Percentiles rank a stretch among this genome's conserved stretches.
phyloP scores from a whole-genome alignment of 2,113 vertebrate genomes.

The Anguilla rostrata region DNA sequence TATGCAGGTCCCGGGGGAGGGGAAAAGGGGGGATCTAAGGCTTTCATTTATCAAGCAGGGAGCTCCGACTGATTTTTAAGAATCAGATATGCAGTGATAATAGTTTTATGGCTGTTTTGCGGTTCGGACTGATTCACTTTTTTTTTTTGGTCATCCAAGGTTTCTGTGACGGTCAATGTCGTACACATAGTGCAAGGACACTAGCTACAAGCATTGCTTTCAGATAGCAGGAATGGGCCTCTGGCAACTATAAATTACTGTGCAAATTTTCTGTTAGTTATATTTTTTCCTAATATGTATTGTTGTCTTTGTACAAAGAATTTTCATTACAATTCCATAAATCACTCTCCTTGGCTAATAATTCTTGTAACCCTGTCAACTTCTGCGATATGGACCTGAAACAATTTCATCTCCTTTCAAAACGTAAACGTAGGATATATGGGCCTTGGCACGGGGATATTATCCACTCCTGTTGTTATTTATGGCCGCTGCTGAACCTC shows the following conservation, averaged over 20 bases:
- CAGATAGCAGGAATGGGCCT: background rate
- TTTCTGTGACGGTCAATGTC: background rate
- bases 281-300: background rate
- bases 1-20: background rate
- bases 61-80: background rate
- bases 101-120: background rate
- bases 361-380: background rate
- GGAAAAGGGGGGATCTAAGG: background rate
- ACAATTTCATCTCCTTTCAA: background rate
- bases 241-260: background rate
- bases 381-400: background rate
- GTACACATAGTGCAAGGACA: background rate
- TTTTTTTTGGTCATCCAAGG: background rate
- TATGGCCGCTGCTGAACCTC: background rate
- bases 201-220: background rate
- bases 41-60: background rate
- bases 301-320: background rate
- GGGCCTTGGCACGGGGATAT: background rate
- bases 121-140: background rate
- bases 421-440: background rate
- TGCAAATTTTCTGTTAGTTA: background rate
- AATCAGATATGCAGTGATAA: background rate
- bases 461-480: constrained; percentile 7
- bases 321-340: background rate
- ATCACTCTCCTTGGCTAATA: background rate